Conservation (phyloP, 2,797 vertebrate species). For the Sebastes reedi region DNA sequence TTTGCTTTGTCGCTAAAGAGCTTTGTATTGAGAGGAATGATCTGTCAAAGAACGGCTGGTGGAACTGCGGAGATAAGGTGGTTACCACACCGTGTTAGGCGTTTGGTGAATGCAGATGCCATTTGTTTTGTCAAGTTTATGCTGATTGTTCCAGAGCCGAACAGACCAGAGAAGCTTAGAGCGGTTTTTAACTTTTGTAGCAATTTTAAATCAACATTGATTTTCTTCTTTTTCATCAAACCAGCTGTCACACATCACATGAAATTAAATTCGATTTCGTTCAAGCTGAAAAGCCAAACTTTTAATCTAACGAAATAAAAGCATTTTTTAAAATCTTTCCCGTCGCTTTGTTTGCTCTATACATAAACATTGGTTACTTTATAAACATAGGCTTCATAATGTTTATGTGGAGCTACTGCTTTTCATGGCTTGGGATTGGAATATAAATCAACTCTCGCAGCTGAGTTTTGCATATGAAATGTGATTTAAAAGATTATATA, state of each 20-base stretch:
- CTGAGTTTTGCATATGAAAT: constrained; percentile 5
- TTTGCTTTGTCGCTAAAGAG: constrained; percentile 30
- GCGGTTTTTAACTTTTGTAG: background rate
- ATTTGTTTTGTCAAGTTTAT: constrained; percentile 31
- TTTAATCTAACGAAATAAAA: constrained; percentile 5
- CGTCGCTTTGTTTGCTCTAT: background rate
- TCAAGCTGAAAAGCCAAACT: background rate
- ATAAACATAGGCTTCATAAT: background rate
- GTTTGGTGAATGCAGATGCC: constrained; percentile 6
- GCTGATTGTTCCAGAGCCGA: constrained; percentile 13
- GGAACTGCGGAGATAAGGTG: constrained; percentile 36
- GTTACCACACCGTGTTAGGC: constrained; percentile 17
- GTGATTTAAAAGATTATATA: background rate
- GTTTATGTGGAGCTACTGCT: background rate
- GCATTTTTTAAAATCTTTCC: background rate
- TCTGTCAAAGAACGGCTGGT: constrained; percentile 30
- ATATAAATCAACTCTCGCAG: background rate
- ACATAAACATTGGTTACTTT: constrained; percentile 11
- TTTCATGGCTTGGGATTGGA: background rate
- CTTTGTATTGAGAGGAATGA: constrained; percentile 36
- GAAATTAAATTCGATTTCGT: constrained; percentile 7
- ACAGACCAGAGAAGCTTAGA: background rate
- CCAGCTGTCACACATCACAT: background rate
- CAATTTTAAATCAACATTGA: constrained; percentile 34
- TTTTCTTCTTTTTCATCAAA: constrained; percentile 41